Evolutionary conservation across 2,113 vertebrate genomes (phyloP).

Genomic region (Rhagologus leucostigma): DNA sequence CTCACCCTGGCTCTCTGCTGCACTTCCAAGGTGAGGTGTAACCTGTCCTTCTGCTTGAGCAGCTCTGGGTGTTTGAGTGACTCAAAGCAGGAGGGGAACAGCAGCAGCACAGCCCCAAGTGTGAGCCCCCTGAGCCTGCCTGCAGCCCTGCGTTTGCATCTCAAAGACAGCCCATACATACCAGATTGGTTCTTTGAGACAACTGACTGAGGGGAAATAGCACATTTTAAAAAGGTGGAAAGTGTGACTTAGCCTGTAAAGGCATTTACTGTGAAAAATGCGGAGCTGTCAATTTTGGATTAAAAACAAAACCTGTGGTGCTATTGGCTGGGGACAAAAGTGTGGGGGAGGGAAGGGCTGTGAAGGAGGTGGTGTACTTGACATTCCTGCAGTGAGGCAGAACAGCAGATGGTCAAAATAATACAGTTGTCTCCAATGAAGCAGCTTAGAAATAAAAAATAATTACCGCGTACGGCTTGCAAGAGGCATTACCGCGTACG

Average conservation of each 20-base stretch:
- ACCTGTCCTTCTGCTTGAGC: background rate
- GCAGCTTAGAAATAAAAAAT: background rate
- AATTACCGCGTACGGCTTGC: background rate
- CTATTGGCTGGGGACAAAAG: background rate
- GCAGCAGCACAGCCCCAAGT: background rate
- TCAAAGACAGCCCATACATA: background rate
- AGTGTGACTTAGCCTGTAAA: background rate
- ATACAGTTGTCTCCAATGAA: conserved; percentile 73
- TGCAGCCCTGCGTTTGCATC: background rate
- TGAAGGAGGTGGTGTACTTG: conserved; percentile 48
- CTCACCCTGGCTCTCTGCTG: background rate
- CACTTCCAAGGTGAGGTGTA: background rate
- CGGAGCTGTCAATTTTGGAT: background rate
- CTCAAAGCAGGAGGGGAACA: background rate
- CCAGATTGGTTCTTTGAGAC: background rate
- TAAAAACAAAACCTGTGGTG: conserved; percentile 16
- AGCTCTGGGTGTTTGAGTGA: background rate
- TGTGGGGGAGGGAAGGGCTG: background rate
- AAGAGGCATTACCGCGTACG: background rate
- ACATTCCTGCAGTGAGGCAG: conserved; percentile 78
- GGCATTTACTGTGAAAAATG: conserved; percentile 14
- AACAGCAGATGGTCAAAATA: conserved; percentile 82
- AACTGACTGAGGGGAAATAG: background rate
- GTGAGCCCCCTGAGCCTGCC: background rate
- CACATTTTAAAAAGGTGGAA: background rate